Base-by-base conservation (phyloP, 1,140 invertebrate genomes). In the Penaeus chinensis region DNA sequence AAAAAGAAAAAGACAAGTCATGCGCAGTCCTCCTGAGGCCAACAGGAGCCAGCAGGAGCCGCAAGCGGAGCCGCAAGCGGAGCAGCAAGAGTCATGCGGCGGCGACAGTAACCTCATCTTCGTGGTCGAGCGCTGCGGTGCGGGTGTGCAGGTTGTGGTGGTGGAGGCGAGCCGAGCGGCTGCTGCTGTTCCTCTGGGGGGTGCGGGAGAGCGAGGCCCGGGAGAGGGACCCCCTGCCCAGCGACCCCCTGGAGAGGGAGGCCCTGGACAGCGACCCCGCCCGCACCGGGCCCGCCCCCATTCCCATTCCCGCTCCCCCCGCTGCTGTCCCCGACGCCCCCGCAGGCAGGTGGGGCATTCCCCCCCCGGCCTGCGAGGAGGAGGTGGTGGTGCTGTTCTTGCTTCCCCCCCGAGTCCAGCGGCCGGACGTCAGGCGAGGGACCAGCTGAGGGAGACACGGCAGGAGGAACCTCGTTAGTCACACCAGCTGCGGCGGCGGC, bases 111-210 rank as follows among this genome's bases (percentile, higher is more conserved):
- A 89, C 89, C 89, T 89, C 89, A 84, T 89, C 89, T 83, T 89
- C 89, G 74, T 89, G 89, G 89, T 89, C 89, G 84, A 79, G 89
- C 54, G 81, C 80, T 85, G 89, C 69, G 76, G 84, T 85, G 80
- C 84, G 89, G 63, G 84, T 76, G 62, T 87, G 86, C 62, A 87
- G 86, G 47, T 80, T 87, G 86, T 87, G 86, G 86, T 87, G 71
- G 42, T 74, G 89, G 62, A 69, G 88, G 62, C 84, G 84, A 79
- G 84, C 84, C 63, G 85, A 84, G 27, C 84, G 89, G 74, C 69
- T 65, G 84, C 80, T 85, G 77, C 84, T 84, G 84, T 82, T 89
- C 89, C 84, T 86, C 84, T 86, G 89, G 47, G 89, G 84, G 74
- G 84, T 89, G 62, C 89, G 84, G 71, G 77, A 74, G 80, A 86